Percentiles rank a stretch among this genome's conserved stretches.
Conservation (phyloP, 2,888 invertebrate species). For the Tetrapedia diversipes region DNA sequence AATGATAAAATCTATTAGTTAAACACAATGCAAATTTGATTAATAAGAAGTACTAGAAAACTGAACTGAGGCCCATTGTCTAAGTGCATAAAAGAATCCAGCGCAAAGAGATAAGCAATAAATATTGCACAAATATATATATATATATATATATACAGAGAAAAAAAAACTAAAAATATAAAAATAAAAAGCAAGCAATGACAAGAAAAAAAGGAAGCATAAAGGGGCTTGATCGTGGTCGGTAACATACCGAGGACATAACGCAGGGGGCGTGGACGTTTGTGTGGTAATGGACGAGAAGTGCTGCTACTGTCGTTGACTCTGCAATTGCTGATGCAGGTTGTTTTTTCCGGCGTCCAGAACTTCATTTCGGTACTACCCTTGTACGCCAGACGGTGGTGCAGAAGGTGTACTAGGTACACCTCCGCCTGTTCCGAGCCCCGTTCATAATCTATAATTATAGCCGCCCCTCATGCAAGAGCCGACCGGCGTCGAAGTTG, state of each 20-base stretch:
- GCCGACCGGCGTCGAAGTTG: constrained; percentile 86
- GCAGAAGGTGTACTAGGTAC: constrained; percentile 80
- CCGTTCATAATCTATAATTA: constrained; percentile 89
- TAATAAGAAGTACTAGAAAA: neutral
- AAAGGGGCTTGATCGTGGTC: constrained; percentile 57
- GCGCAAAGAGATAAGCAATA: constrained; percentile 16
- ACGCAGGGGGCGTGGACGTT: constrained; percentile 80
- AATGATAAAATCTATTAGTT: constrained; percentile 1
- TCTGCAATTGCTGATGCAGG: constrained; percentile 84
- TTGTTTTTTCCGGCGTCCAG: constrained; percentile 86
- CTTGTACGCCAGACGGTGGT: constrained; percentile 85
- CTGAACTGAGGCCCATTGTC: neutral
- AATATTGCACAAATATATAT: neutral
- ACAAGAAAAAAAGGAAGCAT: constrained; percentile 35
- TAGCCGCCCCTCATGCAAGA: constrained; percentile 83
- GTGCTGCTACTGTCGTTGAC: constrained; percentile 80
- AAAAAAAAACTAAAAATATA: neutral
- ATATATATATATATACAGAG: neutral
- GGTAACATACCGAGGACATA: constrained; percentile 81
- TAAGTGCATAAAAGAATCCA: neutral
- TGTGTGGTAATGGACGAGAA: constrained; percentile 80
- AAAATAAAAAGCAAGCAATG: constrained; percentile 38
- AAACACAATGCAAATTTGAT: constrained; percentile 13
- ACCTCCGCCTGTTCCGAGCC: constrained; percentile 83
- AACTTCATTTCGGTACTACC: constrained; percentile 90